Evolutionary conservation across 2,888 invertebrate genomes (phyloP), one percentile per base, ranked within the genome.

Genomic region (Notodonta ziczac): DNA sequence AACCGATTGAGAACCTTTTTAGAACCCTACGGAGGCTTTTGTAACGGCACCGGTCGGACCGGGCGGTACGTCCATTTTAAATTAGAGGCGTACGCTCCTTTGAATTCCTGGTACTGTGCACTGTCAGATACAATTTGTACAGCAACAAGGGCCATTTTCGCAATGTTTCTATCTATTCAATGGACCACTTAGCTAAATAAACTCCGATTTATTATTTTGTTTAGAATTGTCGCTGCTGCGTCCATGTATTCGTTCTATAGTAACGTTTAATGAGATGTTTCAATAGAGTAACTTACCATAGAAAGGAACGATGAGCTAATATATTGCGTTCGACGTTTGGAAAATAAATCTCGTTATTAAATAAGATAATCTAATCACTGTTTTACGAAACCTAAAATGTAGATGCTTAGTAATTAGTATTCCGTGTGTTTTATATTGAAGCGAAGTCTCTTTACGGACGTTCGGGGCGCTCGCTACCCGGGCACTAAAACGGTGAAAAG

Each of bases 161-260:
- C 89, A 90, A 91, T 85, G 83, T 84, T 84, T 85, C 85, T 84
- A 88, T 85, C 85, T 84, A 88, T 88, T 84, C 84, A 88, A 89
- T 87, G 81, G 78, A 77, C 78, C 77, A 80, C 79, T 82, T 82
- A 70, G 66, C 72, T 67, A 79, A 78, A 81, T 79, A 81, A 79
- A 82, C 81, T 80, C 76, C 80, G 75, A 81, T 84, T 84, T 83
- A 81, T 82, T 81, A 81, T 82, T 82, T 84, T 78, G 82, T 80
- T 76, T 69, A 70, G 70, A 72, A 16, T 81, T 77, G 78, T 78
- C 74, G 67, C 77, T 62, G 71, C 69, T 62, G 71, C 69, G 63
- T 67, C 67, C 63, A 72, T 71, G 65, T 69, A 35, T 53, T 35
- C 60, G 69, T 42, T 10, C 24, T 24, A 24, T 24, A 24, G 24